Base-by-base conservation (phyloP, 2,888 invertebrate species). In the Erebia epiphron region DNA sequence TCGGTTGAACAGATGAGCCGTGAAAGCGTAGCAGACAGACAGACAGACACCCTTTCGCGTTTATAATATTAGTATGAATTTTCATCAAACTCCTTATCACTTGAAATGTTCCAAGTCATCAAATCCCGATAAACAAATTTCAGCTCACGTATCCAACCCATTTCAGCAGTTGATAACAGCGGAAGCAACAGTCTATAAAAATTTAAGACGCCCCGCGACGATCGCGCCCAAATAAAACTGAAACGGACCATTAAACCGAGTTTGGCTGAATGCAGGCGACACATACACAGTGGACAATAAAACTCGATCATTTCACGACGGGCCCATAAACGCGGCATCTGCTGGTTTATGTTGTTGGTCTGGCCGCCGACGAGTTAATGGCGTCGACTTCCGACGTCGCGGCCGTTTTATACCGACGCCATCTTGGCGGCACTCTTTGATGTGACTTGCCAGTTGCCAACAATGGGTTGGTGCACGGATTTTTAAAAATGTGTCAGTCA, bases 321-420 rank as follows among this genome's bases (percentile, higher is more conserved):
- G 74, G 76, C 75, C 76, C 79, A 79, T 81, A 82, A 83, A 81
- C 73, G 71, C 75, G 73, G 74, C 76, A 76, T 78, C 77, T 76
- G 78, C 76, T 78, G 77, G 75, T 82, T 81, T 80, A 82, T 79
- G 74, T 75, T 76, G 75, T 73, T 73, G 77, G 79, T 77, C 78
- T 79, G 79, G 82, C 72, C 80, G 79, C 79, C 81, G 76, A 79
- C 79, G 67, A 79, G 80, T 76, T 85, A 86, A 86, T 84, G 83
- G 84, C 78, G 76, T 77, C 76, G 76, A 77, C 80, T 81, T 86
- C 85, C 86, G 83, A 71, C 66, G 73, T 57, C 77, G 79, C 80
- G 78, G 84, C 85, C 84, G 83, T 83, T 79, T 80, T 78, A 78
- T 79, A 74, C 76, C 75, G 73, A 71, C 77, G 77, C 80, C 80